Base-by-base conservation (phyloP, 2,797 vertebrate species). In the Rhynchonycteris naso region DNA sequence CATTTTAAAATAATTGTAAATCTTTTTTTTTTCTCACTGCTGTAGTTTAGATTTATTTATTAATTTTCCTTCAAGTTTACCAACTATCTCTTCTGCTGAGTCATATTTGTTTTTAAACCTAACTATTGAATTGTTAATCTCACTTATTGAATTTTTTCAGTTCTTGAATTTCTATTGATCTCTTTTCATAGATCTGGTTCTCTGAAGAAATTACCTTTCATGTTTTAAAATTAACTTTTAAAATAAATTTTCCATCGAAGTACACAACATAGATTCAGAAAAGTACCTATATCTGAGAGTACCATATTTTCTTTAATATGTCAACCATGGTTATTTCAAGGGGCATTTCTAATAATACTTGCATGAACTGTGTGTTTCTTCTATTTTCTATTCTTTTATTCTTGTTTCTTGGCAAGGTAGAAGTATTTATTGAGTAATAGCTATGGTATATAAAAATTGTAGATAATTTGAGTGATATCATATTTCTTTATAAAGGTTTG, bases 111-210 rank as follows among this genome's bases (percentile, higher is more conserved):
- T 97, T 94, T 92, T 75, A 35, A 90, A 88, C 11, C n/a, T 3
- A 65, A 18, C 33, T 66, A 5, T 50, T 86, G n/a, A 94, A 79
- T 78, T 88, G 63, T 88, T 83, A 86, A 91, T 87, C 94, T 93
- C 47, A 65, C 7, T 52, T 94, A 82, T 0, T 87, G 19, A 88
- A 74, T 43, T 56, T 86, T 82, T 74, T 83, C 82, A 97, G 13
- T 71, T 90, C 14, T 91, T 91, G 13, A 68, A 72, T 93, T 82
- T 93, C 47, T 11, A 69, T 82, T 86, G 24, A 93, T 93, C 65
- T 15, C 79, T 91, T 90, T 33, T 90, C 13, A 90, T 83, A 91
- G 19, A 47, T 58, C 30, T 61, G 33, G 15, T 83, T 91, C 50
- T 93, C 33, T 87, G 38, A 30, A 65, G 52, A 79, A 83, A 91